Evolutionary conservation across 1,140 invertebrate species (phyloP), one percentile per base, ranked within the genome.

Genomic region (Drosophila lowei): DNA sequence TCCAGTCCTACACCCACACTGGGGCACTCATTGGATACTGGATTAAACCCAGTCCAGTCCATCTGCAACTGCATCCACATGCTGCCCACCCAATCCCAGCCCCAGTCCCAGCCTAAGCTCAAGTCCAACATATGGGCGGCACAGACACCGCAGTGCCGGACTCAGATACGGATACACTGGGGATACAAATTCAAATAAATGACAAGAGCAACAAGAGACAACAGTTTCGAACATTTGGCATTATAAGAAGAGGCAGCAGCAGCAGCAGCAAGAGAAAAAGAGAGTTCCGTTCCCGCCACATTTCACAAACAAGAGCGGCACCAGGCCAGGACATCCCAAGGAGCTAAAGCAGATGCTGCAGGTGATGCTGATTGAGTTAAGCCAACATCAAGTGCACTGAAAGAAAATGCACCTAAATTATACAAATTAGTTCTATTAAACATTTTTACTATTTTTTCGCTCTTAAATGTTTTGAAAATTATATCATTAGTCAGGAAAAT

Each of bases 111-210:
- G 16, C 41, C 48, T n/a, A 44, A 49, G 42, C 16, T 42, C 48
- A 52, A 62, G 23, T 44, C 34, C 58, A 48, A 72, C 83, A 84
- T 77, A 80, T 86, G 79, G 72, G 62, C 42, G 21, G 38, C 56
- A 30, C 18, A 28, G 74, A 55, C 30, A 28, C 9, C 41, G 47
- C 44, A 42, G 53, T 50, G 72, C 44, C 56, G 43, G 43, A 63
- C 50, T 34, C 54, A 44, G 61, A 65, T 56, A 66, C 61, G 63
- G 66, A 59, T 66, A 46, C 66, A 57, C 73, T 79, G 66, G 81
- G 64, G 71, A 81, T 83, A 88, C 83, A 88, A 83, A 88, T 88
- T 79, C 83, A 77, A 88, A 88, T 89, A 88, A 83, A 88, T 79
- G 83, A 74, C 74, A 88, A 76, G 83, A 79, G 78, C 83, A 88